Conservation (phyloP, 2,797 vertebrate species). For the Chlorospingus semifuscus region DNA sequence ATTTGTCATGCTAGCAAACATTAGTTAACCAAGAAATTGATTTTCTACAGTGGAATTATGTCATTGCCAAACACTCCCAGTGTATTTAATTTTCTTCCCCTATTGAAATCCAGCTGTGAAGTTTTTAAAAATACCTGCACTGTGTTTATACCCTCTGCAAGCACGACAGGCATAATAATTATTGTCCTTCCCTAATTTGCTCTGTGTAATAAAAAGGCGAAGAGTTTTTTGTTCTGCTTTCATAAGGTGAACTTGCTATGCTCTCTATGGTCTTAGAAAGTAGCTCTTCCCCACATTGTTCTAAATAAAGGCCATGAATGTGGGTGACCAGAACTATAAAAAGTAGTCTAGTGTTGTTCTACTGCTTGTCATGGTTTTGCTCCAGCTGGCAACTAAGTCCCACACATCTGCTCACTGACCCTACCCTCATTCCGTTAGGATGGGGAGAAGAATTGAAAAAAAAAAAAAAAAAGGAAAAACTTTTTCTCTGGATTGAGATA, state of each 20-base stretch:
- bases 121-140: background rate
- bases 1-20: background rate
- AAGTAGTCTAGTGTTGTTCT: background rate
- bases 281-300: background rate
- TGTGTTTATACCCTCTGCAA: background rate
- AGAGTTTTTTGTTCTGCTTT: background rate
- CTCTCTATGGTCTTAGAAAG: background rate
- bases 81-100: conserved; percentile 2
- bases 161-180: background rate
- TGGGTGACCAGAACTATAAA: background rate
- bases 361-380: background rate
- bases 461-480: background rate
- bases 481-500: background rate
- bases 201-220: background rate
- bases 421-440: background rate
- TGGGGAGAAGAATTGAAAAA: background rate
- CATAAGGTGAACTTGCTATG: background rate
- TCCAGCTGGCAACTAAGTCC: background rate
- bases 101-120: background rate
- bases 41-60: conserved; percentile 33
- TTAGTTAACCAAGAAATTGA: conserved; percentile 29
- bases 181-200: background rate
- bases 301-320: background rate
- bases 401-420: background rate
- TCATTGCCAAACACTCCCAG: background rate